Conservation (phyloP, 2,113 vertebrate genomes). For the Potamarius usumacintae region DNA sequence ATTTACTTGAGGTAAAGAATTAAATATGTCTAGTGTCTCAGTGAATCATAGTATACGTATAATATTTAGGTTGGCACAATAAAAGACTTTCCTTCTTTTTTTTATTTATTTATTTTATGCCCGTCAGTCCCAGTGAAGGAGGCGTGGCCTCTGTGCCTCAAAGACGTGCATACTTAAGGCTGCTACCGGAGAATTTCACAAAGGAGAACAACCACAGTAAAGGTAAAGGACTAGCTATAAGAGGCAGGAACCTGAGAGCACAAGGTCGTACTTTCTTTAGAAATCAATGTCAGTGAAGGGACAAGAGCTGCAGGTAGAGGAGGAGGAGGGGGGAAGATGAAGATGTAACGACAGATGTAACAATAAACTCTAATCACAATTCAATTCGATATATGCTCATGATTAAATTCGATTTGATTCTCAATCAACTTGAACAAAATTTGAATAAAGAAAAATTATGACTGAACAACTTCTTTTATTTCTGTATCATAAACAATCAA, state of each 20-base stretch:
- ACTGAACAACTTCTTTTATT: background rate
- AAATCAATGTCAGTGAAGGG: conserved; percentile 5
- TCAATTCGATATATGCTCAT: background rate
- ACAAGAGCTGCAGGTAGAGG: background rate
- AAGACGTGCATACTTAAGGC: background rate
- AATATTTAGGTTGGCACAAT: background rate
- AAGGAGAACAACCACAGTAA: background rate
- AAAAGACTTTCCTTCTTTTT: background rate
- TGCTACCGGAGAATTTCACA: background rate
- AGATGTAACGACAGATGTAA: background rate
- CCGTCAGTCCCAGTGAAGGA: background rate
- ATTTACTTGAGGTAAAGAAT: background rate
- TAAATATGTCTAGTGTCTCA: background rate
- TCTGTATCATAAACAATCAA: background rate
- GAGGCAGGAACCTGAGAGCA: conserved; percentile 16
- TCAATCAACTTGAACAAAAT: background rate
- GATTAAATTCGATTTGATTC: background rate
- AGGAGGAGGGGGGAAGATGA: background rate
- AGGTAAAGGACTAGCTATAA: background rate
- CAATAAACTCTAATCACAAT: background rate
- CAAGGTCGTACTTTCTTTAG: background rate
- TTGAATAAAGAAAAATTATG: background rate
- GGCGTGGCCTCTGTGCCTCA: background rate
- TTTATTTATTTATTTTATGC: background rate
- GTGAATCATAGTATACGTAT: background rate